These are phyloP conservation scores for Porites divaricata DNA, from an alignment of 92 coral and sea anemone genomes.

Conservation along the genomic window DNA sequence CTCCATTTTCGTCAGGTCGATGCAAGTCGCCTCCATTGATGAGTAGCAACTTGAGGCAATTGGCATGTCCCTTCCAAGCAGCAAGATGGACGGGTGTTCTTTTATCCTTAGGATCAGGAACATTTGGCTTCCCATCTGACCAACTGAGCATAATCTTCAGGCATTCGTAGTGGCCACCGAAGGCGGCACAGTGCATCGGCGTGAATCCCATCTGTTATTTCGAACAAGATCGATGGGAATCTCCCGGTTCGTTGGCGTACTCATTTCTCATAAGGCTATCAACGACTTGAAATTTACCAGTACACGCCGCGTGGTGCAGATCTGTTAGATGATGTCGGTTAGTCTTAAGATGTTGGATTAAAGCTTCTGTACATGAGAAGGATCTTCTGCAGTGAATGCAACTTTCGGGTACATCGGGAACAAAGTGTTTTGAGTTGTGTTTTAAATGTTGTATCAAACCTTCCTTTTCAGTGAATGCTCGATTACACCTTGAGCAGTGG, in stretches of 20 bases:
- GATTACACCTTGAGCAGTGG: constrained; percentile 43
- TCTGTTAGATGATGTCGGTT: constrained; percentile 62
- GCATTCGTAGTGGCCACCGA: constrained; percentile 67
- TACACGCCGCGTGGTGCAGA: constrained; percentile 78
- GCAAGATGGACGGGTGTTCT: constrained; percentile 82
- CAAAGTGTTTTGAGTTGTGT: constrained; percentile 28
- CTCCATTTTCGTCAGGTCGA: constrained; percentile 28
- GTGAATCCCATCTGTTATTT: constrained; percentile 57
- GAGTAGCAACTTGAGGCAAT: constrained; percentile 54
- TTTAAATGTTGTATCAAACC: constrained; percentile 42
- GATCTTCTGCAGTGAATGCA: constrained; percentile 45
- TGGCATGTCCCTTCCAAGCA: constrained; percentile 66
- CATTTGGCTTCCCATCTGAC: constrained; percentile 74
- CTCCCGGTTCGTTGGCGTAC: constrained; percentile 58
- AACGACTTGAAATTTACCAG: constrained; percentile 59
- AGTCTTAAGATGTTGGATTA: constrained; percentile 65
- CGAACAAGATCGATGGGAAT: constrained; percentile 46
- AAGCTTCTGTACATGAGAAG: constrained; percentile 34
- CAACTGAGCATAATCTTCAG: constrained; percentile 73
- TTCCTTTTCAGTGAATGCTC: constrained; percentile 32
- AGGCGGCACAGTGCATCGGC: constrained; percentile 89
- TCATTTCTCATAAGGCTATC: constrained; percentile 45
- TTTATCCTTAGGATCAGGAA: constrained; percentile 56
- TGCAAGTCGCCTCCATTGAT: constrained; percentile 56
- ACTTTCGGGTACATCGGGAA: not conserved